A percentile compares a stretch with the other conserved stretches of the same genome.
phyloP scores from a whole-genome alignment of 2,797 vertebrate genomes.

The Molossus molossus region DNA sequence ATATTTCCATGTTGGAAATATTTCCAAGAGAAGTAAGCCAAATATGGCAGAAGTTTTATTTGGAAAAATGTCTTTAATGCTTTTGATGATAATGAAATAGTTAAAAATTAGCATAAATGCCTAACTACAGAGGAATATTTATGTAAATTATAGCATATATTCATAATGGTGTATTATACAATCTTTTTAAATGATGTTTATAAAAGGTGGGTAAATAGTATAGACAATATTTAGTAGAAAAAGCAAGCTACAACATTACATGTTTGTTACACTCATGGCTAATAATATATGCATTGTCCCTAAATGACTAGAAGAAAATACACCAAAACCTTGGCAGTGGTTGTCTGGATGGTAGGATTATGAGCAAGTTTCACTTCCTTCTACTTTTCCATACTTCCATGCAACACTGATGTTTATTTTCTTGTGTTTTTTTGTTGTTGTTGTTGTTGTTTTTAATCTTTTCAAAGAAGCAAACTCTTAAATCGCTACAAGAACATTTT shows the following conservation, averaged over 20 bases:
- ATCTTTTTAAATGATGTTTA: conserved; percentile 44
- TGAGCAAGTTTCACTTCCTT: conserved; percentile 57
- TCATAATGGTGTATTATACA: conserved; percentile 29
- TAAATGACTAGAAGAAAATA: conserved; percentile 2
- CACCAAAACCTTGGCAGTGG: background rate
- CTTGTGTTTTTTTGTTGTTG: too few species aligned
- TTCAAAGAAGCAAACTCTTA: conserved; percentile 31
- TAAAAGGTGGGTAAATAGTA: conserved; percentile 28
- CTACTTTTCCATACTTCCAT: background rate
- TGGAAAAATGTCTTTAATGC: background rate
- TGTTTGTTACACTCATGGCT: background rate
- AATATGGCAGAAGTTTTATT: conserved; percentile 39
- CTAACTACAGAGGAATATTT: conserved; percentile 24
- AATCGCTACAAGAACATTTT: background rate
- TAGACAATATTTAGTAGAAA: conserved; percentile 22
- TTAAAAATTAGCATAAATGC: conserved; percentile 63
- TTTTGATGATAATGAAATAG: conserved; percentile 32
- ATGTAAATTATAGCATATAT: conserved; percentile 55
- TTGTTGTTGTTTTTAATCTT: too few species aligned
- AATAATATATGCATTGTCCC: background rate
- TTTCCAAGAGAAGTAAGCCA: conserved; percentile 56
- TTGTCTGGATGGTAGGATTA: conserved; percentile 7
- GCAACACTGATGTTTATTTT: conserved; percentile 16
- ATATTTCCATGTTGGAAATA: conserved; percentile 61
- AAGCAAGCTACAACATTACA: background rate